Evolutionary conservation across 2,113 vertebrate species (phyloP).

Genomic region (Erythrocercus mccallii): DNA sequence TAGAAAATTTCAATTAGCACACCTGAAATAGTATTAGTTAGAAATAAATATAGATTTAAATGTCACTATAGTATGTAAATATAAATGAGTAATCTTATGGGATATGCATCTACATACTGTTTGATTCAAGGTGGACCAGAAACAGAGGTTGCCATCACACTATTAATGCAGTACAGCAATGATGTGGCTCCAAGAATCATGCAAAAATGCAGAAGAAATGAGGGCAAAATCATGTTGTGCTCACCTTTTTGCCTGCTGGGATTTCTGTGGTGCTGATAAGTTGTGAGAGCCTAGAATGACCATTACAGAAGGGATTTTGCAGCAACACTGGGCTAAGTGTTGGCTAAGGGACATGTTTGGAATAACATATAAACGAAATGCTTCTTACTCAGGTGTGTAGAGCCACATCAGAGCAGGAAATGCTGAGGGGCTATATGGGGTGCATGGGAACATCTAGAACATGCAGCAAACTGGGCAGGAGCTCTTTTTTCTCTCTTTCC

Average conservation of each 20-base stretch:
- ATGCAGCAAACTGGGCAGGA: not conserved
- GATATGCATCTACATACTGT: no score
- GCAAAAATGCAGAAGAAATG: not conserved
- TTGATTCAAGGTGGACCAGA: not conserved
- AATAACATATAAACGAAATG: not conserved
- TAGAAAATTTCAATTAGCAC: not conserved
- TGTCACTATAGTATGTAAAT: not conserved
- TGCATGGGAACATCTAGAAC: not conserved
- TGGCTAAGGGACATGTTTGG: rapidly evolving
- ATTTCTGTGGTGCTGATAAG: not conserved
- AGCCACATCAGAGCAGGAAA: not conserved
- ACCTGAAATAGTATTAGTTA: not conserved
- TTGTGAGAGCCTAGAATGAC: not conserved
- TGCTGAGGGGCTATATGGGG: not conserved
- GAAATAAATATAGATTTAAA: not conserved
- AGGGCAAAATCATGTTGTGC: not conserved
- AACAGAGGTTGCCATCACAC: not conserved
- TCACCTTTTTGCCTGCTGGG: not conserved
- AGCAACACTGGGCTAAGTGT: no score
- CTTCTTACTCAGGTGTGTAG: not conserved
- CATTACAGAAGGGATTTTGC: not conserved
- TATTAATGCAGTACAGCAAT: not conserved
- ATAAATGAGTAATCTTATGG: not conserved
- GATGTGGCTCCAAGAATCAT: not conserved
- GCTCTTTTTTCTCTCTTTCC: not conserved